These are phyloP conservation scores for Amphipoea lucens DNA, from an alignment of 2,888 invertebrate genomes.

Conservation along the genomic window DNA sequence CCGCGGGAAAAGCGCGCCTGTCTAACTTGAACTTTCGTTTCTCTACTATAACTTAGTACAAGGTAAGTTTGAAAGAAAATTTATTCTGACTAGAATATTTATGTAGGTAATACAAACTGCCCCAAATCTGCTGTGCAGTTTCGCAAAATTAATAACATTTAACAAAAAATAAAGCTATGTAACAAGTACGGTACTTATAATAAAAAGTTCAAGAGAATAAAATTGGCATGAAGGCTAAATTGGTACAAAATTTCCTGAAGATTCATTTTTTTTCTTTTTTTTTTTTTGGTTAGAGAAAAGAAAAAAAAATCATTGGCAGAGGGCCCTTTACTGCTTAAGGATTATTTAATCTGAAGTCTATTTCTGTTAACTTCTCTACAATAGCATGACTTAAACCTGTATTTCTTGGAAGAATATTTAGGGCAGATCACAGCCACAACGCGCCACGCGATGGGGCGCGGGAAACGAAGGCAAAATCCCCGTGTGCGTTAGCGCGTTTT, in stretches of 20 bases:
- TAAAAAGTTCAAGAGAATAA: neutral
- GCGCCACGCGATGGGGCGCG: no score
- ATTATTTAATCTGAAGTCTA: neutral
- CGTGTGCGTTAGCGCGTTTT: no score
- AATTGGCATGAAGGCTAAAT: neutral
- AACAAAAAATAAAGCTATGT: neutral
- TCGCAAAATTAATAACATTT: neutral
- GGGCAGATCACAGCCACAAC: no score
- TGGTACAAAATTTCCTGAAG: neutral
- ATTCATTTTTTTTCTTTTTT: no score
- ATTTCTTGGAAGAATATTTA: neutral
- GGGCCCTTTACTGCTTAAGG: neutral
- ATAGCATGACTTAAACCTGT: neutral
- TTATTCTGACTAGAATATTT: constrained; percentile 5
- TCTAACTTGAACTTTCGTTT: no score
- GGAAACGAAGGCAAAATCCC: no score
- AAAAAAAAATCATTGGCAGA: neutral
- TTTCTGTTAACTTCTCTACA: neutral
- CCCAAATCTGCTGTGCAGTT: neutral
- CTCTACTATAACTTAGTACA: neutral
- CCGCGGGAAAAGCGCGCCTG: no score
- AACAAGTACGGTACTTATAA: neutral
- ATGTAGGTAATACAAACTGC: neutral
- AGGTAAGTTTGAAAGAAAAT: neutral
- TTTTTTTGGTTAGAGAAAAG: neutral